Evolutionary conservation across 2,888 invertebrate genomes (phyloP).

Genomic region (Netelia inedita): DNA sequence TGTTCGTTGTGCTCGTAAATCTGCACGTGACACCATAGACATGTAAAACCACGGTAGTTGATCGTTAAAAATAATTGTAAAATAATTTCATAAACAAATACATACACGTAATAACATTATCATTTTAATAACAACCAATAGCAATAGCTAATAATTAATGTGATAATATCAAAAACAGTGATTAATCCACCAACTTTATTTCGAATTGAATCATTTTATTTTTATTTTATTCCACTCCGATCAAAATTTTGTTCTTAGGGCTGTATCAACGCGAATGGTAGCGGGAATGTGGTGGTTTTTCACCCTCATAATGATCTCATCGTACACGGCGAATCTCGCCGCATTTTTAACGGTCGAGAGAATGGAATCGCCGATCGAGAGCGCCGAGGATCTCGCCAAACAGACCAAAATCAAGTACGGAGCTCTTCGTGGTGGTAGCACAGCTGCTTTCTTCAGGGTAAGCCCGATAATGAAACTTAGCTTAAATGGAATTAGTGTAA

Average conservation of each 20-base stretch:
- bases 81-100: no score
- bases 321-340: conserved; percentile 97
- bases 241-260: conserved; percentile 85
- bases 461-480: conserved; percentile 63
- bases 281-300: conserved; percentile 98
- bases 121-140: no score
- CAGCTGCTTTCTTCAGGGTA: conserved; percentile 95
- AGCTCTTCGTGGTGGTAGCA: conserved; percentile 95
- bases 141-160: no score
- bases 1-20: conserved; percentile 11
- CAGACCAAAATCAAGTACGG: conserved; percentile 99
- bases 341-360: conserved; percentile 96
- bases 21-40: conserved; percentile 40
- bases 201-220: background rate
- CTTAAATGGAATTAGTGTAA: no score
- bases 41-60: background rate
- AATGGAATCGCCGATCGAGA: conserved; percentile 95
- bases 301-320: conserved; percentile 95
- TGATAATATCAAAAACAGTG: no score
- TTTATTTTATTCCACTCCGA: conserved; percentile 10
- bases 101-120: no score
- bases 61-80: no score
- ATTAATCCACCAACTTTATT: no score
- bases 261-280: conserved; percentile 95
- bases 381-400: conserved; percentile 95